Percentiles rank a stretch among this genome's conserved stretches.
Conservation (phyloP, 1,140 invertebrate species). For the Drosophila erecta region DNA sequence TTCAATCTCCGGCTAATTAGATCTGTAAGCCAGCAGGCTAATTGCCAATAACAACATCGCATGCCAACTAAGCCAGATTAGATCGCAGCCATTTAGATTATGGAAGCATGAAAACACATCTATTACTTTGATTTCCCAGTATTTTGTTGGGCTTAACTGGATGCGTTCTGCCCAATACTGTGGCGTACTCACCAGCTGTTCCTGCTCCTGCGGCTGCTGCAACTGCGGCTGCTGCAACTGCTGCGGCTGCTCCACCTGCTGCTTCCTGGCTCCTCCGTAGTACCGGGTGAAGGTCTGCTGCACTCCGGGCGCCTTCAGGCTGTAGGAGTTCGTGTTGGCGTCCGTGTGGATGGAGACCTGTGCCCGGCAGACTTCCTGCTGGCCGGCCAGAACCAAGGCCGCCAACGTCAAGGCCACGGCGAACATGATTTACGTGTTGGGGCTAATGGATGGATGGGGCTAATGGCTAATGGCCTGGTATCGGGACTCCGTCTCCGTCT, state of each 20-base stretch:
- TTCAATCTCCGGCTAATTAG: not conserved
- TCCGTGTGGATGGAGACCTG: slow-evolving; percentile 80
- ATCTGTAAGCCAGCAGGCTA: too few relatives aligned
- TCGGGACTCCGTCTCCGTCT: slow-evolving; percentile 4
- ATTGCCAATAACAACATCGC: not conserved
- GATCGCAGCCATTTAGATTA: not conserved
- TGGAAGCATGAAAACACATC: not conserved
- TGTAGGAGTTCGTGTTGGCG: slow-evolving; percentile 77
- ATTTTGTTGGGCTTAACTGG: too few relatives aligned
- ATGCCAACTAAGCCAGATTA: not conserved
- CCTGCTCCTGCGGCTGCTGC: slow-evolving; percentile 1
- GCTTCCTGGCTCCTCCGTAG: slow-evolving; percentile 63
- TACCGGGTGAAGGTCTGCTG: slow-evolving; percentile 81
- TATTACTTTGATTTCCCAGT: too few relatives aligned
- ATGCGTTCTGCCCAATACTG: too few relatives aligned
- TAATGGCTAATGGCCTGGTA: slow-evolving; percentile 1
- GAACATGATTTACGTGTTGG: slow-evolving; percentile 43
- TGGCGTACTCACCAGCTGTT: slow-evolving; percentile 52
- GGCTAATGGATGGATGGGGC: slow-evolving; percentile 28
- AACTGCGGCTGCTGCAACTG: slow-evolving; percentile 1
- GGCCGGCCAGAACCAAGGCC: slow-evolving; percentile 39
- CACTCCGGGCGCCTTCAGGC: slow-evolving; percentile 72
- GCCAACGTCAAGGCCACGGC: slow-evolving; percentile 26
- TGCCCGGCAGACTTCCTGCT: slow-evolving; percentile 52
- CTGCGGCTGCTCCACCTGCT: slow-evolving; percentile 24